Evolutionary conservation across 2,797 vertebrate species (phyloP), one percentile per base, ranked within the genome.

Genomic region (Sciaenops ocellatus): DNA sequence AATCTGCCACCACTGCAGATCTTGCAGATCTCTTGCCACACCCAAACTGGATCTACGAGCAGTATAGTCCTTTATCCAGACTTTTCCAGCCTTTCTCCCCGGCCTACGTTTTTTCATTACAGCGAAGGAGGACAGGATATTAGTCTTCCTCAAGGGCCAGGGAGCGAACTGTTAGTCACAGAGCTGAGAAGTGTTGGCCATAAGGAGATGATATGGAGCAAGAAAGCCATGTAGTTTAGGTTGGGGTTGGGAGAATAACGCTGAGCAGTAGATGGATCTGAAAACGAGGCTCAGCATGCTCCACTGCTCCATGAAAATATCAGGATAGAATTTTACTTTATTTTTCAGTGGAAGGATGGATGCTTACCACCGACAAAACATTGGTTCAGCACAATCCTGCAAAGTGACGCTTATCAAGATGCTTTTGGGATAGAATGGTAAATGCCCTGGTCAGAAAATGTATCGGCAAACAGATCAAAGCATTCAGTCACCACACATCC

Each of bases 71-170:
- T 84, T 79, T 86, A 68, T 79, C 75, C 78, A 63, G 47, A 67
- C 61, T 67, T 80, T 60, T 69, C 64, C 75, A 69, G 85, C 66
- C 69, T 77, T 84, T 89, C 71, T 86, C 72, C 74, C 76, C 54
- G 60, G 61, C 78, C 66, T 64, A 46, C 28, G 28, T 79, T 85
- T 83, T 92, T 91, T 90, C 85, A 93, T 94, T 91, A 92, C 81
- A 69, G 80, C 61, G 77, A 80, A 79, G 52, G 70, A 86, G 79
- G 86, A 93, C 92, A 91, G 90, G 90, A 91, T 91, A 94, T 94
- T 90, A 91, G 88, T 93, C 89, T 90, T 92, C 87, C 85, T 89
- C 86, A 84, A 70, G 79, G 84, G 85, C 88, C 28, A 28, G 65
- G 52, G 71, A 84, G 80, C 50, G 57, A 84, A 85, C 79, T 80